Conservation (phyloP, 2,113 vertebrate species). For the Tychaedon coryphoeus region DNA sequence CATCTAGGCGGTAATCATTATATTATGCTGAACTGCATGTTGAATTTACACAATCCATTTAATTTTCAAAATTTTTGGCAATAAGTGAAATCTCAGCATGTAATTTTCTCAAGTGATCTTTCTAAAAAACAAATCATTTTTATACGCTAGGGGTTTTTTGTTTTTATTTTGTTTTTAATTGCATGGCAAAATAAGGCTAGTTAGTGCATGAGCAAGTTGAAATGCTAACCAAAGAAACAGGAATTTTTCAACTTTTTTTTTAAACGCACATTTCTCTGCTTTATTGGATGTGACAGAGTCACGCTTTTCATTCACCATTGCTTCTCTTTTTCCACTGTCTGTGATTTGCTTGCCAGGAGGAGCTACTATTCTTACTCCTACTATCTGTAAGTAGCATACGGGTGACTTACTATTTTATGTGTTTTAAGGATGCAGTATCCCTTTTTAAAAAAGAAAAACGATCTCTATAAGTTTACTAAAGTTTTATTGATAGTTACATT, state of each 20-base stretch:
- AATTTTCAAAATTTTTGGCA: conserved; percentile 72
- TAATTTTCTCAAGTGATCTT: conserved; percentile 70
- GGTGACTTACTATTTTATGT: conserved; percentile 81
- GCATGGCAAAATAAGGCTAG: conserved; percentile 82
- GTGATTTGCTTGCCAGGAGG: conserved; percentile 99
- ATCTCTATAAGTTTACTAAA: conserved; percentile 17
- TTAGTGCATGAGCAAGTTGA: conserved; percentile 80
- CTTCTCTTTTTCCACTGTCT: conserved; percentile 97
- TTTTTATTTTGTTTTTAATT: conserved; percentile 76
- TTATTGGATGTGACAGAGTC: conserved; percentile 88
- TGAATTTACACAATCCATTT: conserved; percentile 71
- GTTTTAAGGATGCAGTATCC: conserved; percentile 98
- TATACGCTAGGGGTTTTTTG: conserved; percentile 65
- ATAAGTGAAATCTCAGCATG: conserved; percentile 79
- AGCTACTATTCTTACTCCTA: conserved; percentile 99
- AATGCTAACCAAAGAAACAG: conserved; percentile 77
- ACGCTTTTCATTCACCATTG: conserved; percentile 97
- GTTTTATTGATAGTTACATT: background rate
- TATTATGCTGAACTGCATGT: conserved; percentile 78
- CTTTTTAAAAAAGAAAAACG: conserved; percentile 88
- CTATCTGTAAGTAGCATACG: conserved; percentile 99
- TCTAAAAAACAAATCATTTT: conserved; percentile 69
- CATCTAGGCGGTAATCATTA: conserved; percentile 71
- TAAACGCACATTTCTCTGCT: conserved; percentile 86
- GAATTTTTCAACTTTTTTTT: conserved; percentile 72